A percentile compares a stretch with the other conserved stretches of the same genome.
Evolutionary conservation across 2,888 invertebrate genomes (phyloP).

Genomic region (Tetanocera ferruginea): DNA sequence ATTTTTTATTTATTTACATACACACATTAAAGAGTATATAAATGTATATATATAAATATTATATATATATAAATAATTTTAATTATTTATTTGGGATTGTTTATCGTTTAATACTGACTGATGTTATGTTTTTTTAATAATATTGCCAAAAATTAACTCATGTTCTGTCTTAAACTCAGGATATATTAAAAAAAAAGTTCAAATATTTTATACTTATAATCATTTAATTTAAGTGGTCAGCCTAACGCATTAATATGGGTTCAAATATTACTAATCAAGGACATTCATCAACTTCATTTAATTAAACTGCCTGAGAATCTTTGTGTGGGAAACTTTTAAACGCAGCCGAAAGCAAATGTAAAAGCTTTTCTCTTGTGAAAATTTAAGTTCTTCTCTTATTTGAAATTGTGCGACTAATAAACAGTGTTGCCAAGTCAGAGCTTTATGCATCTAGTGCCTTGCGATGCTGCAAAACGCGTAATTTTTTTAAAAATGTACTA

Average conservation of each 20-base stretch:
- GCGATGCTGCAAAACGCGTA: too few relatives aligned
- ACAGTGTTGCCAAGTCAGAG: too few relatives aligned
- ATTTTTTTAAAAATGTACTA: too few relatives aligned
- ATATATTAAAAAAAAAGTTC: too few relatives aligned
- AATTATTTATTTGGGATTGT: slow-evolving; percentile 39
- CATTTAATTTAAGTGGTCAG: not conserved
- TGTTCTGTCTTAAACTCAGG: not conserved
- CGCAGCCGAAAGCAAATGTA: not conserved
- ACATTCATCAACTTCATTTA: not conserved
- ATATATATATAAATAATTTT: slow-evolving; percentile 49
- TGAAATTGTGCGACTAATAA: too few relatives aligned
- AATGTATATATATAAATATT: slow-evolving; percentile 33
- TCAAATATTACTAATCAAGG: slow-evolving; percentile 6
- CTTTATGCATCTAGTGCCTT: too few relatives aligned
- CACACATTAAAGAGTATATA: slow-evolving; percentile 13
- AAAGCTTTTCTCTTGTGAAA: not conserved
- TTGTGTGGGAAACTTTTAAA: not conserved
- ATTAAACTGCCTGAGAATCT: not conserved
- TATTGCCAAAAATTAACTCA: not conserved
- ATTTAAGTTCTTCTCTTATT: too few relatives aligned
- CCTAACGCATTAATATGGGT: not conserved
- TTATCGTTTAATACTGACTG: slow-evolving; percentile 36
- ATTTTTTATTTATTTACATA: not conserved
- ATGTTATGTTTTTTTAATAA: not conserved
- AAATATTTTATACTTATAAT: not conserved